A percentile compares a stretch with the other conserved stretches of the same genome.
These are phyloP conservation scores for Prorops nasuta DNA, from an alignment of 1,140 invertebrate species.

Conservation along the genomic window DNA sequence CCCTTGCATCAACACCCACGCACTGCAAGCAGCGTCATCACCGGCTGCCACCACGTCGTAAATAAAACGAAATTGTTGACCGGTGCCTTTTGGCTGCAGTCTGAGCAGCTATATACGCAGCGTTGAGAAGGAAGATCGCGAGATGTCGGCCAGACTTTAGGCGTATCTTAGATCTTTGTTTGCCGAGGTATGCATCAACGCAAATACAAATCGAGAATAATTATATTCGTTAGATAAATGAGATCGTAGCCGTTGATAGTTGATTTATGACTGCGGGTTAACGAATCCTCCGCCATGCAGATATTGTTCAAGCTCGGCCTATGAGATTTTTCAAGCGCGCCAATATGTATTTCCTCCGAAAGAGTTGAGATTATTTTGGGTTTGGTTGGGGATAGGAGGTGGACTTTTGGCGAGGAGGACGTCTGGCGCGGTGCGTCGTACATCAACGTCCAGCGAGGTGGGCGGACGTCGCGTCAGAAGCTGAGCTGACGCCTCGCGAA, in stretches of 20 bases:
- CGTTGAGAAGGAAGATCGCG: background rate
- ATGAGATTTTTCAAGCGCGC: too few relatives aligned
- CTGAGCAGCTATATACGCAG: slow-evolving; percentile 41
- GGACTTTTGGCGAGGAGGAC: slow-evolving; percentile 21
- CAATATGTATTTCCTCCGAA: too few relatives aligned
- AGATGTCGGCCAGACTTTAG: slow-evolving; percentile 24
- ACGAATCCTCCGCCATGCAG: too few relatives aligned
- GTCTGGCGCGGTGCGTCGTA: slow-evolving; percentile 38
- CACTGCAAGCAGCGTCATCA: slow-evolving; percentile 4
- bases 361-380: too few relatives aligned
- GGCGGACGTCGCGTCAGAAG: slow-evolving; percentile 52
- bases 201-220: slow-evolving; percentile 48
- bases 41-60: slow-evolving; percentile 32
- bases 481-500: slow-evolving; percentile 52
- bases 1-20: slow-evolving; percentile 43
- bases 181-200: slow-evolving; percentile 41
- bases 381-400: too few relatives aligned
- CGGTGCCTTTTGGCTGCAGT: slow-evolving; percentile 32
- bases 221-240: slow-evolving; percentile 53
- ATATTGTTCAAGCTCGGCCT: too few relatives aligned
- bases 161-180: slow-evolving; percentile 48
- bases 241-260: slow-evolving; percentile 43
- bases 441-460: slow-evolving; percentile 48
- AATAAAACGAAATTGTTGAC: slow-evolving; percentile 52
- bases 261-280: too few relatives aligned